A percentile compares a stretch with the other conserved stretches of the same genome.
phyloP scores from a whole-genome alignment of 2,797 vertebrate species.

The Typhlichthys eigenmanni region DNA sequence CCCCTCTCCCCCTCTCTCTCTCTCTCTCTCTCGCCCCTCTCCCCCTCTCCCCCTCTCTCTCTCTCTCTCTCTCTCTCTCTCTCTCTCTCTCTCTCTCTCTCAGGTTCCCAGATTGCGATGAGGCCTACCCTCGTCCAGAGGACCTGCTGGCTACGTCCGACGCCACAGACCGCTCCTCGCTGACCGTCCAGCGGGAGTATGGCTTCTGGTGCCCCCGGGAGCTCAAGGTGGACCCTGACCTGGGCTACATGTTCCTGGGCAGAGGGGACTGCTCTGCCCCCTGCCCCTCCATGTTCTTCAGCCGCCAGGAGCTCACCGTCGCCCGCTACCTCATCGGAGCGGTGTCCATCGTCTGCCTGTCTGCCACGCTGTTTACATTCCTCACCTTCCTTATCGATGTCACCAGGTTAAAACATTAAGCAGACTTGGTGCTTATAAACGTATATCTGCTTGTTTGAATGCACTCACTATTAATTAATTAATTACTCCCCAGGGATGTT shows the following conservation, averaged over 20 bases:
- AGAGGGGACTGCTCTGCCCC: constrained; percentile 93
- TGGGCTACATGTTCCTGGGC: constrained; percentile 91
- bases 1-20: too few relatives aligned
- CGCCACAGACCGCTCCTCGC: constrained; percentile 83
- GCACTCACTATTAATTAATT: too few relatives aligned
- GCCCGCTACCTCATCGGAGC: constrained; percentile 94
- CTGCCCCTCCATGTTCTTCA: constrained; percentile 96
- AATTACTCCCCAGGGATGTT: too few relatives aligned
- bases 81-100: constrained; percentile 1
- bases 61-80: neutral
- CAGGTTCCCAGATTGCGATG: constrained; percentile 94
- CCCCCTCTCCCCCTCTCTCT: too few relatives aligned
- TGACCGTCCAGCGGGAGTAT: constrained; percentile 90
- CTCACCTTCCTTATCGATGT: constrained; percentile 97
- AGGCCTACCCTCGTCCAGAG: constrained; percentile 88
- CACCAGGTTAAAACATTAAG: constrained; percentile 80
- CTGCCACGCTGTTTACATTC: constrained; percentile 95
- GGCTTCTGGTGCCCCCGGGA: constrained; percentile 97
- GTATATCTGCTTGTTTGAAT: too few relatives aligned
- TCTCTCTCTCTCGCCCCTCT: too few relatives aligned
- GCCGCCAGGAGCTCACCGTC: constrained; percentile 87
- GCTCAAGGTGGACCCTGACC: constrained; percentile 90
- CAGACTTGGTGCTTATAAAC: too few relatives aligned
- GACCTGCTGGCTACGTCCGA: constrained; percentile 82
- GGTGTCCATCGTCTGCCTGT: constrained; percentile 92